Percentiles rank a stretch among this genome's conserved stretches.
Evolutionary conservation across 2,113 vertebrate species (phyloP).

Genomic region (Cyphomyrus discorhynchus): DNA sequence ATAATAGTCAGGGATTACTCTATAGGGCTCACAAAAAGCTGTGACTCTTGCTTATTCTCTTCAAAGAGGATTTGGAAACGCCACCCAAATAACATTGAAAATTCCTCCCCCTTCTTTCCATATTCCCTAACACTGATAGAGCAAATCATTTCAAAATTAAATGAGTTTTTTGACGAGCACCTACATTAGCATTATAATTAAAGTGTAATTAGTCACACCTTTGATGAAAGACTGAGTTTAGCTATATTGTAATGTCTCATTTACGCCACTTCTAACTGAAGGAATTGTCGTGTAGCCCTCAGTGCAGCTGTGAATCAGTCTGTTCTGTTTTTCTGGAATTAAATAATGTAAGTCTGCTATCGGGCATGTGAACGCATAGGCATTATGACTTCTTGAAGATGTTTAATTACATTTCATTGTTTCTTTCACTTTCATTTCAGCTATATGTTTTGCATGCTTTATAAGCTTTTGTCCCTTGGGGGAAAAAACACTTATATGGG

Average conservation of each 20-base stretch:
- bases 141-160: constrained; percentile 54
- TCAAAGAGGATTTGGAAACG: constrained; percentile 16
- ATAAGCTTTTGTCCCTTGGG: constrained; percentile 36
- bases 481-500: constrained; percentile 44
- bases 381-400: constrained; percentile 58
- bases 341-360: constrained; percentile 56
- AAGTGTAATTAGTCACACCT: constrained; percentile 61
- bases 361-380: constrained; percentile 49
- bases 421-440: constrained; percentile 52
- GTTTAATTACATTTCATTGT: constrained; percentile 67
- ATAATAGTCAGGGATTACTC: not conserved
- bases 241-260: constrained; percentile 48
- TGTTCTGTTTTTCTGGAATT: constrained; percentile 52
- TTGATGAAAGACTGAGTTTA: constrained; percentile 34
- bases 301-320: constrained; percentile 44
- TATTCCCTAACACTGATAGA: constrained; percentile 40
- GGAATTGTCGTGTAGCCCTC: constrained; percentile 49
- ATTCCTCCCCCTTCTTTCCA: constrained; percentile 18
- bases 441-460: constrained; percentile 32
- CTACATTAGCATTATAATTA: constrained; percentile 53
- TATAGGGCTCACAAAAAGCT: not conserved
- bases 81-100: not conserved
- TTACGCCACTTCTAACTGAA: constrained; percentile 46
- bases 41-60: not conserved
- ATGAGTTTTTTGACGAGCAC: constrained; percentile 40